Conservation (phyloP, 1,140 invertebrate genomes). For the Sesamia nonagrioides region DNA sequence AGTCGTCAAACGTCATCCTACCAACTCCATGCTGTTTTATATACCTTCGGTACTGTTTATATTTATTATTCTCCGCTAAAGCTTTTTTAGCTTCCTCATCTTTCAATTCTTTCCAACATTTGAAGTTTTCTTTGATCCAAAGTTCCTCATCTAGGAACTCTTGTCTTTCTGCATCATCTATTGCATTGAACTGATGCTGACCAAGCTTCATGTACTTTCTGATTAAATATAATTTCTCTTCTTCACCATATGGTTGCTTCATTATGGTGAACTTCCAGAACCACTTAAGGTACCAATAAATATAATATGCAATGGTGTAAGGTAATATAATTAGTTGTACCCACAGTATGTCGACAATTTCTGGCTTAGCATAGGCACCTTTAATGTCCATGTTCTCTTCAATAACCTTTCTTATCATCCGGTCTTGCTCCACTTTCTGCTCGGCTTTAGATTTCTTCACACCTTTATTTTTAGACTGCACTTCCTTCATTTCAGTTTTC, state of each 20-base stretch:
- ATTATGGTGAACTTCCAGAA: conserved; percentile 93
- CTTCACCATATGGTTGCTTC: conserved; percentile 92
- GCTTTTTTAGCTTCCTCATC: conserved; percentile 95
- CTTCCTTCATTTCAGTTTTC: conserved; percentile 90
- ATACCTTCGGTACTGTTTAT: conserved; percentile 93
- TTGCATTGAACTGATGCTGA: conserved; percentile 90
- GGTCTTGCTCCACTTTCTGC: conserved; percentile 93
- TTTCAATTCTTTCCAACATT: conserved; percentile 93
- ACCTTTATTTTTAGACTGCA: conserved; percentile 85
- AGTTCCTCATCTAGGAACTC: conserved; percentile 92
- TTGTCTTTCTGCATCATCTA: conserved; percentile 92
- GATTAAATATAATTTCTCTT: conserved; percentile 95
- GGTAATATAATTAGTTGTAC: conserved; percentile 94
- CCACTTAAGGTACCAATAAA: conserved; percentile 93
- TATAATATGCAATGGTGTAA: conserved; percentile 90
- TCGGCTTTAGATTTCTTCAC: conserved; percentile 90
- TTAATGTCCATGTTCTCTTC: conserved; percentile 97
- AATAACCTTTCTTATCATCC: conserved; percentile 93
- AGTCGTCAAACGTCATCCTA: conserved; percentile 94
- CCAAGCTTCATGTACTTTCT: conserved; percentile 92
- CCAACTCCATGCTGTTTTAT: conserved; percentile 93
- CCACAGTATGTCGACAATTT: conserved; percentile 93
- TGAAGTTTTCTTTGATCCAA: conserved; percentile 94
- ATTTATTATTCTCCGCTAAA: conserved; percentile 92
- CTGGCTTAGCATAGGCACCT: conserved; percentile 95